Base-by-base conservation (phyloP, 2,113 vertebrate genomes). In the Lophochroa leadbeateri region DNA sequence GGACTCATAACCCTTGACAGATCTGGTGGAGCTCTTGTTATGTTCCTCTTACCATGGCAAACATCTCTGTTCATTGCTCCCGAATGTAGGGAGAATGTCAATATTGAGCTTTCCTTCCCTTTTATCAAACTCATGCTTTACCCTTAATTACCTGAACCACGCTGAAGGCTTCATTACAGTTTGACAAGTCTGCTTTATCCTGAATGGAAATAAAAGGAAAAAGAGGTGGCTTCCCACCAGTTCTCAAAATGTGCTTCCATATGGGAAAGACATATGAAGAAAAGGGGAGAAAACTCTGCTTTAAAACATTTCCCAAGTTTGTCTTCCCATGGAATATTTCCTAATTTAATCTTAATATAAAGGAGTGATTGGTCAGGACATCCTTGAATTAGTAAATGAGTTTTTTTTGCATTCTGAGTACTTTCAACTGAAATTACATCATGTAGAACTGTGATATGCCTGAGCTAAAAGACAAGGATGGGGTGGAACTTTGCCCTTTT, bases 81-180 rank as follows among this genome's bases (percentile, higher is more conserved):
- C 4, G 7, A 1, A 0, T 1, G 0, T 6, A 15, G 25, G 13
- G 33, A 50, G 8, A n/a, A 47, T 14, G 19, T 9, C 43, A 60
- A 2, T 19, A 16, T 7, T 44, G 60, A 49, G 17, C 14, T 70
- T 49, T 39, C 31, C 33, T 68, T 86, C 46, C 61, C 63, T 43
- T 78, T 52, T 37, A 20, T 33, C 61, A 63, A 39, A 17, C 17
- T 75, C 15, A 1, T 47, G 17, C 23, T 37, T 82, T 83, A 31
- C 14, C 47, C 39, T 55, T 43, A 35, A 58, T 52, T 53, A 72
- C 70, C 41, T 85, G 41, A 65, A 49, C 41, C 35, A 6, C 31
- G 39, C 47, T 29, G 52, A 94, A 83, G 27, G 17, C 75, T 47
- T 91, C 25, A 3, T 75, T 81, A 50, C 10, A 13, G 6, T 61